Evolutionary conservation across 2,113 vertebrate genomes (phyloP).

Genomic region (Aix galericulata): DNA sequence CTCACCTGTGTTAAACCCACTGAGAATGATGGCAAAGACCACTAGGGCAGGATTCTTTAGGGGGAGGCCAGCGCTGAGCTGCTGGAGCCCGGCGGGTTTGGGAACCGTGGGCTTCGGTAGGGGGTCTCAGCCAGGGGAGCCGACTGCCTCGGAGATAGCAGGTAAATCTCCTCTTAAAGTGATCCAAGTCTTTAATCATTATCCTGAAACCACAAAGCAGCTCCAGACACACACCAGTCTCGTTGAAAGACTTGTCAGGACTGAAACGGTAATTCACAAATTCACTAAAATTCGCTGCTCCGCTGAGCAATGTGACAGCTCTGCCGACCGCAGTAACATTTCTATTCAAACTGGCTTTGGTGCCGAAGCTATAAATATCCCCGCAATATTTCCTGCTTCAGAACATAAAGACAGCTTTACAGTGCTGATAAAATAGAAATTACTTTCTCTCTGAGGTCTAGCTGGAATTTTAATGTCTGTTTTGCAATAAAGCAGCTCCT

Average conservation of each 20-base stretch:
- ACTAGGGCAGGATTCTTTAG: background rate
- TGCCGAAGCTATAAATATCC: slow-evolving; percentile 83
- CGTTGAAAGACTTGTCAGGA: slow-evolving; percentile 79
- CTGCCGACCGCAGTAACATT: slow-evolving; percentile 80
- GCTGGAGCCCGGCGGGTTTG: background rate
- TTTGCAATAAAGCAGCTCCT: slow-evolving; percentile 86
- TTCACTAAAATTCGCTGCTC: slow-evolving; percentile 83
- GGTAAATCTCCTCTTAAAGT: slow-evolving; percentile 62
- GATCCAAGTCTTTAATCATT: slow-evolving; percentile 72
- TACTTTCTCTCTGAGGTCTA: slow-evolving; percentile 86
- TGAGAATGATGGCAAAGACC: background rate
- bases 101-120: background rate
- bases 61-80: background rate
- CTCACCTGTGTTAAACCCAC: background rate
- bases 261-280: slow-evolving; percentile 81
- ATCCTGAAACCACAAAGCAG: slow-evolving; percentile 69
- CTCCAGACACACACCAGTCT: slow-evolving; percentile 70
- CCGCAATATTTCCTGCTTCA: slow-evolving; percentile 84
- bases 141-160: slow-evolving; percentile 33
- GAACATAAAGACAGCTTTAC: slow-evolving; percentile 86
- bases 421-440: slow-evolving; percentile 88
- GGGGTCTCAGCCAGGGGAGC: background rate
- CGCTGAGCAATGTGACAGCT: slow-evolving; percentile 80
- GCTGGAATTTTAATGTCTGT: slow-evolving; percentile 87
- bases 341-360: slow-evolving; percentile 84